These are phyloP conservation scores for Drosophila repletoides DNA, from an alignment of 1,140 invertebrate genomes.

Conservation along the genomic window DNA sequence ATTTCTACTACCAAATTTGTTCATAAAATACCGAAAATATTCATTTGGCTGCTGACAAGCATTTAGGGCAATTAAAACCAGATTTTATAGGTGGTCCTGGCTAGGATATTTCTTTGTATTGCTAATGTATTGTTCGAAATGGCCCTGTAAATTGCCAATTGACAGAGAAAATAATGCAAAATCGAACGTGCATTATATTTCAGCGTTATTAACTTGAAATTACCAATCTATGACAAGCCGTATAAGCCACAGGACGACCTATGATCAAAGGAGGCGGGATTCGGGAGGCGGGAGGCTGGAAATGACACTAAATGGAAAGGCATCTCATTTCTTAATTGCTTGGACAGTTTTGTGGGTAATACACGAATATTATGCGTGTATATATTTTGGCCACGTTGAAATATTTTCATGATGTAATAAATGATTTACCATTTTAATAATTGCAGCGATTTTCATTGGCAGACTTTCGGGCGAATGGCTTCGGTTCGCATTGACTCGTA, in stretches of 20 bases:
- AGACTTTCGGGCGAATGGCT: constrained; percentile 16
- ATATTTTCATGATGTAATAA: constrained; percentile 78
- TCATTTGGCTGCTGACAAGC: constrained; percentile 20
- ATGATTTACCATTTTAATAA: constrained; percentile 79
- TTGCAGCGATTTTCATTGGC: constrained; percentile 60
- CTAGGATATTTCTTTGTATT: background rate
- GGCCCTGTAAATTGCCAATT: constrained; percentile 41
- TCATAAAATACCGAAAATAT: background rate
- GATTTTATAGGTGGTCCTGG: constrained; percentile 53
- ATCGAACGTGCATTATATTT: constrained; percentile 63
- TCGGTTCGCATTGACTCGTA: constrained; percentile 30
- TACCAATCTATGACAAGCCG: constrained; percentile 19
- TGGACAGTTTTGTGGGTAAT: constrained; percentile 68
- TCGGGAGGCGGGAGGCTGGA: no score
- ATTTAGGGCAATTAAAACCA: constrained; percentile 53
- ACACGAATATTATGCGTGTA: no score
- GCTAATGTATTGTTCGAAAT: constrained; percentile 20
- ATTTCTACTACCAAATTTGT: no score
- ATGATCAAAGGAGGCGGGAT: background rate
- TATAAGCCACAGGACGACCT: constrained; percentile 18
- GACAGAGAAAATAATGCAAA: constrained; percentile 31
- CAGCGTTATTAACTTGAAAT: constrained; percentile 73
- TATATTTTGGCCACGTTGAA: constrained; percentile 35
- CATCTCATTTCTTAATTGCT: constrained; percentile 58
- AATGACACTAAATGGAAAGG: background rate